Percentiles rank a stretch among this genome's conserved stretches.
Conservation (phyloP, 2,113 vertebrate genomes). For the Condylura cristata region DNA sequence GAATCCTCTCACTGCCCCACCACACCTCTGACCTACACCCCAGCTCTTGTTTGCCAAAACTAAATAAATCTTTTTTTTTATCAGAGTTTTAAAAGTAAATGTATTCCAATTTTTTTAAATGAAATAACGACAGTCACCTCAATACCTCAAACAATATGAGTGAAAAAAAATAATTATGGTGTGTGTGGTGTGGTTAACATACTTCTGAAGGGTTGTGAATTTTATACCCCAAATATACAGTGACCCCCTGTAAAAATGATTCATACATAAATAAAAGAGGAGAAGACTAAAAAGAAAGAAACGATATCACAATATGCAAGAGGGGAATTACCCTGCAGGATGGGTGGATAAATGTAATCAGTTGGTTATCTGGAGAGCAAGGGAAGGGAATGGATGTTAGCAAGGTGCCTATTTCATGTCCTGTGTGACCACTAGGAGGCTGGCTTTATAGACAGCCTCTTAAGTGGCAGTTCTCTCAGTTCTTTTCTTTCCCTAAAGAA, state of each 20-base stretch:
- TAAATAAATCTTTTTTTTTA: no score
- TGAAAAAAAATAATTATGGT: background rate
- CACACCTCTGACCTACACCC: no score
- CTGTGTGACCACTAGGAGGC: background rate
- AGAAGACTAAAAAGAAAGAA: background rate
- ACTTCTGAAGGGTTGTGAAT: no score
- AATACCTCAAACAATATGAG: background rate
- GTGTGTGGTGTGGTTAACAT: no score
- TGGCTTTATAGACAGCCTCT: slow-evolving; percentile 5
- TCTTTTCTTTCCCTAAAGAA: background rate
- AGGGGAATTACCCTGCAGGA: background rate
- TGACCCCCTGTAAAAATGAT: no score
- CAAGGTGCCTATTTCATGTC: background rate
- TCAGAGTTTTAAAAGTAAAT: no score
- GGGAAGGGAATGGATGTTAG: background rate
- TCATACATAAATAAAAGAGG: no score
- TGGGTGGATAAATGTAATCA: background rate
- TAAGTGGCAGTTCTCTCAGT: background rate
- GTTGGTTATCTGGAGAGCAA: background rate
- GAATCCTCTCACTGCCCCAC: no score
- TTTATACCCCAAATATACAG: no score
- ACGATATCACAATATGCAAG: slow-evolving; percentile 13
- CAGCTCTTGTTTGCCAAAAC: no score
- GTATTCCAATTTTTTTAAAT: background rate
- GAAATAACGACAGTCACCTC: background rate